Evolutionary conservation across 2,888 invertebrate species (phyloP), one percentile per base, ranked within the genome.

Genomic region (Thalpophila matura): DNA sequence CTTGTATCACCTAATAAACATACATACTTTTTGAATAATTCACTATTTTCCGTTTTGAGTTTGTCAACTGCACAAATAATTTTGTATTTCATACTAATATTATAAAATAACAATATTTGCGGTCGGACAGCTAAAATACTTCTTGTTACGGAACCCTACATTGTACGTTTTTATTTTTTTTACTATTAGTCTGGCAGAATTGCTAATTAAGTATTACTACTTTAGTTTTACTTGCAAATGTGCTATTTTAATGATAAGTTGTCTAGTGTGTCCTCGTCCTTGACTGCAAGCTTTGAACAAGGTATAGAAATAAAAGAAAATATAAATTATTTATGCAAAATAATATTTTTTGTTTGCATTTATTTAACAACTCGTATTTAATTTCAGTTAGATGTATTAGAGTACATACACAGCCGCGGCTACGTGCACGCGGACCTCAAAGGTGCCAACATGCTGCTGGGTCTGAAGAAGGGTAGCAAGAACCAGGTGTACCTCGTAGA

Each of bases 361-460:
- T 6, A 10, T 7, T 22, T 9, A 20, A 12, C 9, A 35, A 20
- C 12, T 37, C 12, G 46, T 40, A 37, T 16, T 58, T 3, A n/a
- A 14, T 95, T 95, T 61, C 91, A 98, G 97, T 86, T 99, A 74
- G 97, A 99, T 89, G 97, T 97, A 2, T 91, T 99, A 71, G 98
- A 99, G 88, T 99, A 98, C 88, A 98, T 99, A 77, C 99, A 99
- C 89, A 95, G 96, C 53, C 96, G 97, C 75, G 98, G 97, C 3
- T 99, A 99, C 86, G 97, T 98, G 0, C 99, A 99, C 90, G 99
- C 98, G 0, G 99, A 99, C 88, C 96, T 99, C 5, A 99, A 99
- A 91, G 99, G 98, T 1, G 97, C 98, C 9, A 99, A 99, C 91
- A 97, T 99, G 68, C 93, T 99, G 20, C 88, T 98, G 42, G 98